Percentiles rank a stretch among this genome's conserved stretches.
Evolutionary conservation across 1,140 invertebrate genomes (phyloP).

Genomic region (Lutraria rhynchaena): DNA sequence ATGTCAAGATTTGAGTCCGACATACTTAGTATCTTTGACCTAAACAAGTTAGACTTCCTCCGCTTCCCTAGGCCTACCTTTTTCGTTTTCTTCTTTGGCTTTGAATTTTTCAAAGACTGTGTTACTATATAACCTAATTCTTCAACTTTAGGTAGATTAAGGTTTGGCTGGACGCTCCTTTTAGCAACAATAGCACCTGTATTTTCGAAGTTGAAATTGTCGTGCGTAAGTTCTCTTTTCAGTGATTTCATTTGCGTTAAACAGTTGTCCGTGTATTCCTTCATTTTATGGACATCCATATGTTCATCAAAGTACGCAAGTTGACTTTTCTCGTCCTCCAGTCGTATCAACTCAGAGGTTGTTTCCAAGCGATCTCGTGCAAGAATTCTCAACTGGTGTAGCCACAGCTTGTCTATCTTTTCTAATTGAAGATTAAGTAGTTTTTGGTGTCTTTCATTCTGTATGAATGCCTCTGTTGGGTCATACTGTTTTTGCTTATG

Average conservation of each 20-base stretch:
- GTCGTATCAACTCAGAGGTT: neutral
- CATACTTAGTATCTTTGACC: slow-evolving; percentile 35
- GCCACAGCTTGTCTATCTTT: slow-evolving; percentile 28
- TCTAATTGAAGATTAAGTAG: slow-evolving; percentile 15
- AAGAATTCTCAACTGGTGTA: neutral
- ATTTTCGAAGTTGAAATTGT: slow-evolving; percentile 42
- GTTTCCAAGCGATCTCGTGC: slow-evolving; percentile 21
- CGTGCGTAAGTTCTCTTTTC: slow-evolving; percentile 9
- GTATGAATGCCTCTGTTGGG: slow-evolving; percentile 28
- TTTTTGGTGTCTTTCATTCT: slow-evolving; percentile 41
- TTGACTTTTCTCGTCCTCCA: slow-evolving; percentile 15
- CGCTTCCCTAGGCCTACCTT: neutral
- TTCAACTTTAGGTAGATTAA: slow-evolving; percentile 13
- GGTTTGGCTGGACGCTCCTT: neutral
- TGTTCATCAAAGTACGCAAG: slow-evolving; percentile 26
- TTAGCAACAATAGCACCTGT: slow-evolving; percentile 1
- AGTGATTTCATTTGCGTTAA: slow-evolving; percentile 12
- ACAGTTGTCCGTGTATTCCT: slow-evolving; percentile 23
- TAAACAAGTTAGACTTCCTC: slow-evolving; percentile 21
- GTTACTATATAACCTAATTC: slow-evolving; percentile 4
- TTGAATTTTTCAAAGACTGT: slow-evolving; percentile 18
- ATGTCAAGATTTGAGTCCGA: slow-evolving; percentile 35
- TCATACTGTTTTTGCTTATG: slow-evolving; percentile 39
- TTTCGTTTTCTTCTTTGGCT: neutral
- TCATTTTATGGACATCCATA: slow-evolving; percentile 28